Conservation (phyloP, 2,113 vertebrate genomes). For the Cricetomys ansorgei region DNA sequence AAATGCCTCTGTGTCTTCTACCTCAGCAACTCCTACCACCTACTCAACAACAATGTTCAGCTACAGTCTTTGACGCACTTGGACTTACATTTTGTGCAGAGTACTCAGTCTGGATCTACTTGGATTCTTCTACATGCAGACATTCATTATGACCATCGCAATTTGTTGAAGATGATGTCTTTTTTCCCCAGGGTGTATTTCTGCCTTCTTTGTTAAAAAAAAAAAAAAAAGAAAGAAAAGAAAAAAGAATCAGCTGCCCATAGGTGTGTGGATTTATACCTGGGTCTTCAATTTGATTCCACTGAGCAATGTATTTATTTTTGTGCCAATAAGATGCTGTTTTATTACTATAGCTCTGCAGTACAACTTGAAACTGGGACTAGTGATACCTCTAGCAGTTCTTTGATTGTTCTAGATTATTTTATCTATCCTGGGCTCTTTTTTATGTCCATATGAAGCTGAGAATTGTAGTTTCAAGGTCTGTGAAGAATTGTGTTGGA, state of each 20-base stretch:
- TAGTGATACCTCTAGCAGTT: background rate
- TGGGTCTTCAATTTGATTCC: background rate
- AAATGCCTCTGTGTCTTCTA: too few species aligned
- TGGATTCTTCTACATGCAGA: background rate
- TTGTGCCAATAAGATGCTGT: background rate
- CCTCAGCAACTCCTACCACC: too few species aligned
- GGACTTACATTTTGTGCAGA: background rate
- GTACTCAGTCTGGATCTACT: background rate
- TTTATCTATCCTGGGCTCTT: background rate
- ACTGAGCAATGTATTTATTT: background rate
- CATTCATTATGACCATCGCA: background rate
- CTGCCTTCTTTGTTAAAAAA: background rate
- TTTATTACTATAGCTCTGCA: background rate
- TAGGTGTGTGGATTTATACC: background rate
- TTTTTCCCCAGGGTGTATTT: background rate
- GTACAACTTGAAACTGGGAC: background rate
- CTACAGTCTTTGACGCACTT: background rate
- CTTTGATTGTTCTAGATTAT: background rate
- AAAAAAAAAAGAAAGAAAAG: too few species aligned
- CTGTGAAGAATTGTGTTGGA: background rate
- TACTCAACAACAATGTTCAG: too few species aligned
- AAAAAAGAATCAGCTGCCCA: background rate
- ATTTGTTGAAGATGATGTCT: background rate
- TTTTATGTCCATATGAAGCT: background rate
- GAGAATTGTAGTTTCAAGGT: background rate